These are phyloP conservation scores for Gryllus longicercus DNA, from an alignment of 2,888 invertebrate species.

Conservation along the genomic window DNA sequence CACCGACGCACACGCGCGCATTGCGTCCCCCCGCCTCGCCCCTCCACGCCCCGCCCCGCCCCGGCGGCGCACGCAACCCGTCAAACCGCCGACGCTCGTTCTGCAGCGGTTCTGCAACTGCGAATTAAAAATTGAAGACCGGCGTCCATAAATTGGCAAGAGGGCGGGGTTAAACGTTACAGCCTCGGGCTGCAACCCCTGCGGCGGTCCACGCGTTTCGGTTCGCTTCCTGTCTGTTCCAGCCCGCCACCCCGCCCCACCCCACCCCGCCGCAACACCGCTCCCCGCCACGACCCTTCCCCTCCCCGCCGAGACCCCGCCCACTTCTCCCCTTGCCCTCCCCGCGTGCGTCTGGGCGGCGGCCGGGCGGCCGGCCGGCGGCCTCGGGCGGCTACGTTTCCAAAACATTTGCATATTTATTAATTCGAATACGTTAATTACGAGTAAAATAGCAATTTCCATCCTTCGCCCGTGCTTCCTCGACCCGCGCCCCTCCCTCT, in stretches of 20 bases:
- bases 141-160: background rate
- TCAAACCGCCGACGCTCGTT: too few relatives aligned
- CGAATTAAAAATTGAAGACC: slow-evolving; percentile 10
- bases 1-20: background rate
- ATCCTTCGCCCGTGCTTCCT: slow-evolving; percentile 17
- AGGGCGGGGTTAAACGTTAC: background rate
- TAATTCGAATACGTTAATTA: slow-evolving; percentile 17
- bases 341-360: background rate
- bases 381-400: slow-evolving; percentile 17
- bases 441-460: slow-evolving; percentile 17
- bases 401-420: slow-evolving; percentile 17
- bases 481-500: background rate
- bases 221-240: background rate
- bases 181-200: background rate
- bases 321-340: background rate
- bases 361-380: background rate
- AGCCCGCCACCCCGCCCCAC: background rate
- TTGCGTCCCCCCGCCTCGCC: too few relatives aligned
- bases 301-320: too few relatives aligned
- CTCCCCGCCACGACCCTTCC: too few relatives aligned
- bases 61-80: too few relatives aligned
- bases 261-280: background rate
- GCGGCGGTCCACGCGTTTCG: background rate
- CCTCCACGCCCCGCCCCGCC: too few relatives aligned
- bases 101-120: background rate